Conservation (phyloP, 2,113 vertebrate species). For the Neotoma lepida region DNA sequence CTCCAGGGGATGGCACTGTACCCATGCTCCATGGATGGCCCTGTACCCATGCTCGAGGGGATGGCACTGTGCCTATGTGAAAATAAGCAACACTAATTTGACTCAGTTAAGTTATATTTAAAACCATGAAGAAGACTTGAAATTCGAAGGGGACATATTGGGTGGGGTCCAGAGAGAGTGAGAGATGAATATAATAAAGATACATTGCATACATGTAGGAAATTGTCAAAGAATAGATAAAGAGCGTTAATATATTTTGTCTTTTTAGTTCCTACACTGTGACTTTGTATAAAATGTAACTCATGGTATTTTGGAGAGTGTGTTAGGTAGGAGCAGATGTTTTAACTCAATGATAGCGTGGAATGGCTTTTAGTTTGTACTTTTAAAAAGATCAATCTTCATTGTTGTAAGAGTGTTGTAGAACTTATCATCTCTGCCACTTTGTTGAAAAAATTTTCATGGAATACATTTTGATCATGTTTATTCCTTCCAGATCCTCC, state of each 20-base stretch:
- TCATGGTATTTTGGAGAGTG: not conserved
- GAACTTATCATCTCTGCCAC: not conserved
- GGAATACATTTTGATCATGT: not conserved
- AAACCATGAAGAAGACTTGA: not conserved
- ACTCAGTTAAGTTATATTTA: not conserved
- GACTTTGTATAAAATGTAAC: slow-evolving; percentile 2
- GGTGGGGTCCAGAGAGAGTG: not conserved
- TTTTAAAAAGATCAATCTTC: not conserved
- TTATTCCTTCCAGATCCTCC: not conserved
- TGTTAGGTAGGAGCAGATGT: not conserved
- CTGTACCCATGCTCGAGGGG: not conserved
- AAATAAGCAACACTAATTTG: not conserved
- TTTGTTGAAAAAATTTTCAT: not conserved
- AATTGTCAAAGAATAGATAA: not conserved
- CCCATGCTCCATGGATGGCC: not conserved
- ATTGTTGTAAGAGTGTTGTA: not conserved
- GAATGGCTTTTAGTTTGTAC: not conserved
- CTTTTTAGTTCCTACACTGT: not conserved
- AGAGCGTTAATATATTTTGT: not conserved
- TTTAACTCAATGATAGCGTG: not conserved
- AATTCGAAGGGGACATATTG: not conserved
- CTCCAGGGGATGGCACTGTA: not conserved
- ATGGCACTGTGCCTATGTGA: not conserved
- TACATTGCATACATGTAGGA: too few relatives aligned
- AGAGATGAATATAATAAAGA: not conserved